A percentile compares a stretch with the other conserved stretches of the same genome.
Evolutionary conservation across 1,140 invertebrate species (phyloP).

Genomic region (Drosophila lacteicornis): DNA sequence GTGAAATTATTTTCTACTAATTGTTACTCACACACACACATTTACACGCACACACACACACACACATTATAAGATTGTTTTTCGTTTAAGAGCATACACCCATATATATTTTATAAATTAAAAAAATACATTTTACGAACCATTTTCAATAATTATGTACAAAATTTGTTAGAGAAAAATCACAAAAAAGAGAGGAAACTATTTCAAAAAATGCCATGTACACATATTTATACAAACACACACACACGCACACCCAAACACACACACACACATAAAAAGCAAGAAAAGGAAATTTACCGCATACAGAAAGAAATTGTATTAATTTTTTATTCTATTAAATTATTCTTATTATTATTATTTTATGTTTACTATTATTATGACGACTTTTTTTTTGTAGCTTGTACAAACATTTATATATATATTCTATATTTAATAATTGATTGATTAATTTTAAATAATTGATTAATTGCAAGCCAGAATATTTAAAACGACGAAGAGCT

Average conservation of each 20-base stretch:
- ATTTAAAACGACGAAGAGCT: conserved; percentile 42
- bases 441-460: conserved; percentile 62
- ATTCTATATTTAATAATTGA: conserved; percentile 49
- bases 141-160: conserved; percentile 51
- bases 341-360: conserved; percentile 82
- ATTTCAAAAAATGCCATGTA: conserved; percentile 68
- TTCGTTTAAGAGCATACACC: conserved; percentile 24
- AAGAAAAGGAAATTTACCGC: conserved; percentile 26
- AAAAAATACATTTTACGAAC: conserved; percentile 35
- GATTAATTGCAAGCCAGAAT: conserved; percentile 58
- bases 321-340: conserved; percentile 84
- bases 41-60: conserved; percentile 25
- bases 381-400: conserved; percentile 66
- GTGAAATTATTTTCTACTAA: conserved; percentile 81
- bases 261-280: conserved; percentile 34
- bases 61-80: conserved; percentile 41
- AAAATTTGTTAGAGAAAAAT: conserved; percentile 54
- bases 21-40: conserved; percentile 72
- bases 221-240: conserved; percentile 68
- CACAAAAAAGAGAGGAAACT: conserved; percentile 33
- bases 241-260: conserved; percentile 36
- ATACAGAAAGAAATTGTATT: conserved; percentile 76
- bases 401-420: conserved; percentile 51
- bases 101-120: conserved; percentile 14
- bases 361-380: conserved; percentile 79